Percentiles rank a stretch among this genome's conserved stretches.
Conservation (phyloP, 2,797 vertebrate genomes). For the Etheostoma perlongum region DNA sequence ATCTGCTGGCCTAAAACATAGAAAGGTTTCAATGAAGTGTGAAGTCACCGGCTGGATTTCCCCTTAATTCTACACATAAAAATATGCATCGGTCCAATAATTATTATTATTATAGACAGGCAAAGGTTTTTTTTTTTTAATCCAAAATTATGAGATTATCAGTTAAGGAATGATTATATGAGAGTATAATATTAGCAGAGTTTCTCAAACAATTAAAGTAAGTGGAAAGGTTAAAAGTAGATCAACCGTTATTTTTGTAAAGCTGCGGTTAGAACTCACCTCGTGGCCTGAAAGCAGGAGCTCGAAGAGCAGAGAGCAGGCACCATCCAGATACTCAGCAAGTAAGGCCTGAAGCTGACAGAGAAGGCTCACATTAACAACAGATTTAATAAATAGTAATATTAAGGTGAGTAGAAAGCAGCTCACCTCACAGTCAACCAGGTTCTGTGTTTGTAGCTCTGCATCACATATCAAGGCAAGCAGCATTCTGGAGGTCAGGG, state of each 20-base stretch:
- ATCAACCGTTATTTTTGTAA: too few species aligned
- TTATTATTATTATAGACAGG: background rate
- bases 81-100: too few species aligned
- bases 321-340: slow-evolving; percentile 82
- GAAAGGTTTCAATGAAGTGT: background rate
- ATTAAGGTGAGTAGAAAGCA: background rate
- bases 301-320: slow-evolving; percentile 86
- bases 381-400: background rate
- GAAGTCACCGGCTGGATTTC: background rate
- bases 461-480: slow-evolving; percentile 76
- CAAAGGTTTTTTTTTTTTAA: too few species aligned
- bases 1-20: slow-evolving; percentile 73
- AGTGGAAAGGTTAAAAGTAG: background rate
- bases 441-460: slow-evolving; percentile 22
- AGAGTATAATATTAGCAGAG: background rate
- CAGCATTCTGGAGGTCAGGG: slow-evolving; percentile 76
- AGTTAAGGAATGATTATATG: background rate
- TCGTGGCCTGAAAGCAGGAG: slow-evolving; percentile 85
- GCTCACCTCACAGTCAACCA: slow-evolving; percentile 61
- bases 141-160: background rate
- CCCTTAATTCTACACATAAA: too few species aligned
- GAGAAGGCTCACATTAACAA: background rate
- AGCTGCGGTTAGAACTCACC: slow-evolving; percentile 63
- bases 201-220: background rate
- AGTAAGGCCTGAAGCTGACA: slow-evolving; percentile 76